These are phyloP conservation scores for Philaethria dido DNA, from an alignment of 2,888 invertebrate genomes.

Conservation along the genomic window DNA sequence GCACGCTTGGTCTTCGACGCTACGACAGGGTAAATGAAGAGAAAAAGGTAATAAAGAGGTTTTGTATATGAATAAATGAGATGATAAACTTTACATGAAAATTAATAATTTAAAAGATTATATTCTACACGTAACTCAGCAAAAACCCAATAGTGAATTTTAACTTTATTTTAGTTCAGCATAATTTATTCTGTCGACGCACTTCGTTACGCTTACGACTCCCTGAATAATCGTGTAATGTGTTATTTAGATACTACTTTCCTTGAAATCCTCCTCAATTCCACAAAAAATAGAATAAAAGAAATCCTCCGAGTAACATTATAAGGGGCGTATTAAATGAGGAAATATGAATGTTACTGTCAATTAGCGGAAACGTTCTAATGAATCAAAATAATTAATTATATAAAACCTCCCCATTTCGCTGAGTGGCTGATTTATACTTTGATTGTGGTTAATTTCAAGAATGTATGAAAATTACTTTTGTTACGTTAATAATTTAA, in stretches of 20 bases:
- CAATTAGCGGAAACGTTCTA: slow-evolving; percentile 32
- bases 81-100: no score
- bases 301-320: slow-evolving; percentile 4
- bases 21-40: no score
- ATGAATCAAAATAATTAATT: slow-evolving; percentile 37
- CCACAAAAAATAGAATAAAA: slow-evolving; percentile 1
- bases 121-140: no score
- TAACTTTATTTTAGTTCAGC: slow-evolving; percentile 13
- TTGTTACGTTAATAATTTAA: no score
- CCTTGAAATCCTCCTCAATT: background rate
- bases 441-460: slow-evolving; percentile 9
- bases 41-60: no score
- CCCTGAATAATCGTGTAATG: slow-evolving; percentile 23
- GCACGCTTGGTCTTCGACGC: no score
- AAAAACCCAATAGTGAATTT: slow-evolving; percentile 13
- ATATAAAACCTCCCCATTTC: slow-evolving; percentile 24
- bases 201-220: slow-evolving; percentile 23
- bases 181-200: slow-evolving; percentile 8
- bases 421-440: slow-evolving; percentile 23
- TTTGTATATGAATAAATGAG: no score
- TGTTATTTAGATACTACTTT: slow-evolving; percentile 20
- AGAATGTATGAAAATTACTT: slow-evolving; percentile 2
- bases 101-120: no score
- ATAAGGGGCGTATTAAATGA: slow-evolving; percentile 31
- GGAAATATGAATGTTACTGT: slow-evolving; percentile 30